Evolutionary conservation across 2,888 invertebrate genomes (phyloP).

Genomic region (Imbricaverruca yamaguchii): DNA sequence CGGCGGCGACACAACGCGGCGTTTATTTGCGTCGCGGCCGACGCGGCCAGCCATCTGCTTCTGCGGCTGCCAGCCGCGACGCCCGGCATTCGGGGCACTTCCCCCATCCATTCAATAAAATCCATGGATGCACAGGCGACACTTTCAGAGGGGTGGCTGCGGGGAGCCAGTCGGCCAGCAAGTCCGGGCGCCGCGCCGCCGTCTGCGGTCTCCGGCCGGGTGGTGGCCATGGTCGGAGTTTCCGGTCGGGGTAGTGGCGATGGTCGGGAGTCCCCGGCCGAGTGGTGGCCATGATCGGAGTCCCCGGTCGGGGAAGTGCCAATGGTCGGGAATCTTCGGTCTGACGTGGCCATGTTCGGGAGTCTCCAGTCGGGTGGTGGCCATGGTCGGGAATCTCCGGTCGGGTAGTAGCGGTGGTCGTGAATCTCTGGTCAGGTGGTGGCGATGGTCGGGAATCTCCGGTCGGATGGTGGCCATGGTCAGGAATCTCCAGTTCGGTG

Average conservation of each 20-base stretch:
- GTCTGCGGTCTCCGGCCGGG: not conserved
- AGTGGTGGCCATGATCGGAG: not conserved
- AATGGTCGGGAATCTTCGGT: no score
- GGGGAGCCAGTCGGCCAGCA: not conserved
- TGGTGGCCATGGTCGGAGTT: not conserved
- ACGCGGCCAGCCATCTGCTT: not conserved
- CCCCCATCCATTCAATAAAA: slow-evolving; percentile 12
- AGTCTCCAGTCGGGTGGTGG: not conserved
- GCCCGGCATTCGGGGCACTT: not conserved
- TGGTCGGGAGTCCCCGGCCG: not conserved
- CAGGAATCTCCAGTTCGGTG: no score
- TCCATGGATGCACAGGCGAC: not conserved
- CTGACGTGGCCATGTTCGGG: not conserved
- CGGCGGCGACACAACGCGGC: not conserved
- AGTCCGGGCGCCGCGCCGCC: not conserved
- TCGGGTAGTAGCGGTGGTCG: not conserved
- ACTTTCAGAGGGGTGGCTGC: not conserved
- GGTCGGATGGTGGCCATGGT: not conserved
- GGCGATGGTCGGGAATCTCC: not conserved
- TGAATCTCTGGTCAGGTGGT: not conserved
- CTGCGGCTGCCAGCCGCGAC: not conserved
- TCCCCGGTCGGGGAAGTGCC: no score
- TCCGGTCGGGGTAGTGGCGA: not conserved
- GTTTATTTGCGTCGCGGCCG: slow-evolving; percentile 7
- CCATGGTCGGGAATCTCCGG: not conserved